Conservation (phyloP, 30 jellyfish, hydroid and myxozoan species). For the Hydractinia symbiolongicarpus region DNA sequence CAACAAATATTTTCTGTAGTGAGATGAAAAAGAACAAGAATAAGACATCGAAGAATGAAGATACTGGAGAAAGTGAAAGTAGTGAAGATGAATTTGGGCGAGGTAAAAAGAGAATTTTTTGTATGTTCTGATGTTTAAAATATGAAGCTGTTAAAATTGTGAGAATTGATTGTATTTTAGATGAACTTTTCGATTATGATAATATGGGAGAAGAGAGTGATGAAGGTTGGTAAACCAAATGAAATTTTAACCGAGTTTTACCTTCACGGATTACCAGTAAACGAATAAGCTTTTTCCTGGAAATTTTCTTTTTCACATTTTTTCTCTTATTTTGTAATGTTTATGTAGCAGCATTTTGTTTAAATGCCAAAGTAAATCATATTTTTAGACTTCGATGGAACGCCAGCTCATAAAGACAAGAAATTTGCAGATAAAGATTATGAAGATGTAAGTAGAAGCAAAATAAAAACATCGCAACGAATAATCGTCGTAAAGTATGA, state of each 20-base stretch:
- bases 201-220: constrained; percentile 53
- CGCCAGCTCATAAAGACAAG: constrained; percentile 23
- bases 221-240: constrained; percentile 38
- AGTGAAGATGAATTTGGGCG: constrained; percentile 7
- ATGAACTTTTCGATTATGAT: constrained; percentile 27
- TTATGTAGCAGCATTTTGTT: background rate
- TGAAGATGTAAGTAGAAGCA: constrained; percentile 46
- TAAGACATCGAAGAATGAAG: background rate
- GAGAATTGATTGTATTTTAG: too few relatives aligned
- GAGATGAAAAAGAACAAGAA: constrained; percentile 6
- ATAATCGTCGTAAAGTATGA: too few relatives aligned
- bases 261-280: too few relatives aligned
- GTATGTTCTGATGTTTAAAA: background rate
- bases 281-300: too few relatives aligned
- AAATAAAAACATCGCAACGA: too few relatives aligned
- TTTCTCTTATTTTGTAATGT: background rate
- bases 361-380: background rate
- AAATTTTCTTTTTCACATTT: too few relatives aligned
- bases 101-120: background rate
- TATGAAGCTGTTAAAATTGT: background rate
- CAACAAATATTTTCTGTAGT: background rate
- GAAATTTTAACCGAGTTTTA: too few relatives aligned
- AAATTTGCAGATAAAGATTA: constrained; percentile 66
- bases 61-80: constrained; percentile 2
- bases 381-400: constrained; percentile 18